Conservation (phyloP, 2,888 invertebrate genomes). For the Cybosia mesomella region DNA sequence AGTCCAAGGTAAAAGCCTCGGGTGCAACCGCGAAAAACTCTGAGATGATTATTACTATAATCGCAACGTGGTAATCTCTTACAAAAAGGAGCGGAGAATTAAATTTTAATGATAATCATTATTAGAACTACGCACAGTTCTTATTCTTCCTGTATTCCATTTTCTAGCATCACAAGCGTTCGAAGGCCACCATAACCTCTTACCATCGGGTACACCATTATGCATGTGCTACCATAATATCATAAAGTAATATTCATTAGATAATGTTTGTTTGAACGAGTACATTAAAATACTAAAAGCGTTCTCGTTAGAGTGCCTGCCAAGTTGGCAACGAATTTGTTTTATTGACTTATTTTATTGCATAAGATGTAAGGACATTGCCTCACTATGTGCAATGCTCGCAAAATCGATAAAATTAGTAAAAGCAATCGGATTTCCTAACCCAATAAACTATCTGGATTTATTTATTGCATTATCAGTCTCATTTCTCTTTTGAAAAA, state of each 20-base stretch:
- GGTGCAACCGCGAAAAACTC: no score
- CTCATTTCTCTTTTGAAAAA: not conserved
- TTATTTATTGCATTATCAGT: not conserved
- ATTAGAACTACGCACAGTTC: no score
- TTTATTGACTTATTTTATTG: conserved; percentile 58
- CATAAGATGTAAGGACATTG: conserved; percentile 46
- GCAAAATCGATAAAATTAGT: not conserved
- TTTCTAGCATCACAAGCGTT: not conserved
- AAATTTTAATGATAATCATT: no score
- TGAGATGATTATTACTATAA: no score
- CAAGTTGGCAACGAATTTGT: conserved; percentile 60
- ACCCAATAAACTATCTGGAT: not conserved
- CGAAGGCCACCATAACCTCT: not conserved
- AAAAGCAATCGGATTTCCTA: conserved; percentile 2
- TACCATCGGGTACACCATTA: not conserved
- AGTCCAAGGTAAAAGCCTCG: no score
- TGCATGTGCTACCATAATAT: not conserved
- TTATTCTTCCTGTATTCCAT: not conserved
- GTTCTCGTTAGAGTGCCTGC: conserved; percentile 52
- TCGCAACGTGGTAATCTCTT: no score
- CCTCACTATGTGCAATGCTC: conserved; percentile 8
- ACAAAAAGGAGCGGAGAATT: no score
- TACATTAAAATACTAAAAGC: conserved; percentile 63
- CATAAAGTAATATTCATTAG: conserved; percentile 36
- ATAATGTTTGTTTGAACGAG: conserved; percentile 46